phyloP scores from a whole-genome alignment of 2,797 vertebrate species.

The Lateolabrax maculatus region DNA sequence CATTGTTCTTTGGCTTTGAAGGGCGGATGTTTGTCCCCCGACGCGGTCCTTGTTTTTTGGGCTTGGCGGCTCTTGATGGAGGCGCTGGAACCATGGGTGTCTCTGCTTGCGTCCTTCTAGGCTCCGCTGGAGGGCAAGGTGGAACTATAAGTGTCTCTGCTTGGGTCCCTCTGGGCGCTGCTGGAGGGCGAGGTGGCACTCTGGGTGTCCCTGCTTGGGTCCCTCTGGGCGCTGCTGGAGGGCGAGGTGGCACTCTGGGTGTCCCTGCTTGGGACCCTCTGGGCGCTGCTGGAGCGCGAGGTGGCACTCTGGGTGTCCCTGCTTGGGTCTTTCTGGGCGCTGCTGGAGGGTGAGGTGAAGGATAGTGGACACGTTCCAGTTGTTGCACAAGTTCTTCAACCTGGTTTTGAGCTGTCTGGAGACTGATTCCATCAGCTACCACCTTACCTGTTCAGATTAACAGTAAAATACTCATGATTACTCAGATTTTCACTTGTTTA shows the following conservation, averaged over 20 bases:
- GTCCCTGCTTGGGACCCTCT: no score
- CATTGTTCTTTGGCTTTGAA: not conserved
- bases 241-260: no score
- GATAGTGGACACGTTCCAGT: not conserved
- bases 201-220: not conserved
- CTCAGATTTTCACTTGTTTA: not conserved
- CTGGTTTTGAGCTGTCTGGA: not conserved
- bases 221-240: not conserved
- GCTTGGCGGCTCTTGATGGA: not conserved
- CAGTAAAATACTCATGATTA: not conserved
- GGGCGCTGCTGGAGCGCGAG: not conserved
- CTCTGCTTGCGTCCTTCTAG: not conserved
- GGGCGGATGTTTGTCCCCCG: not conserved
- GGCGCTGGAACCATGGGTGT: not conserved
- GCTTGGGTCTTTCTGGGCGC: not conserved
- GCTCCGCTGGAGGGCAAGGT: no score
- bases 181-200: no score
- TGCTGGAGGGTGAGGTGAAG: not conserved
- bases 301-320: no score
- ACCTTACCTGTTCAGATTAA: not conserved
- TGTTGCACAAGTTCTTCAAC: rapidly evolving
- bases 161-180: not conserved
- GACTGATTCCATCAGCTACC: not conserved
- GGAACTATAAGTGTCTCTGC: no score
- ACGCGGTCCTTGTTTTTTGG: not conserved